These are phyloP conservation scores for Xanthorhoe spadicearia DNA, from an alignment of 2,888 invertebrate genomes.

Conservation along the genomic window DNA sequence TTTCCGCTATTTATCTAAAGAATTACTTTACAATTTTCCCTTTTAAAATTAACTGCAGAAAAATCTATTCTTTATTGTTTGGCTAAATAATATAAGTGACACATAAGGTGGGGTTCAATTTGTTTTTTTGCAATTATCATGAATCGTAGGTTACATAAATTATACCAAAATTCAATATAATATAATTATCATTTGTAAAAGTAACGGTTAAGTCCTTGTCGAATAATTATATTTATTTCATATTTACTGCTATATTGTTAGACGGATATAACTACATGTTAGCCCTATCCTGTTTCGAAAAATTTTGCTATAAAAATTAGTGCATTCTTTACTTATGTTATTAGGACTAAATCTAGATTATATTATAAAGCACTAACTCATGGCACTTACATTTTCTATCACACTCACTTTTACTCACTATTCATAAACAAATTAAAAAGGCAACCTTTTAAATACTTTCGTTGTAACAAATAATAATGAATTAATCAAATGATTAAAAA, in stretches of 20 bases:
- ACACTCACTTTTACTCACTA: conserved; percentile 55
- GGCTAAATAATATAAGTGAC: no score
- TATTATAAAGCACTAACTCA: conserved; percentile 70
- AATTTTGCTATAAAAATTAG: conserved; percentile 27
- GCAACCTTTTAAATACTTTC: conserved; percentile 43
- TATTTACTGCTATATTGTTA: not conserved
- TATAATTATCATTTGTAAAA: no score
- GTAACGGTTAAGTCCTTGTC: not conserved
- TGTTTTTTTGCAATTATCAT: not conserved
- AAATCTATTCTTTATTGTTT: not conserved
- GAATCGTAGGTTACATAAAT: no score
- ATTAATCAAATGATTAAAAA: conserved; percentile 1
- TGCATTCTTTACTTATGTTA: conserved; percentile 12
- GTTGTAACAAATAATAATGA: conserved; percentile 43
- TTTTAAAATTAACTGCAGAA: not conserved
- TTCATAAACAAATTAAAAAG: conserved; percentile 31
- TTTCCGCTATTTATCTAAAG: conserved; percentile 12
- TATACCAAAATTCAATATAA: no score
- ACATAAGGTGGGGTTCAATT: not conserved
- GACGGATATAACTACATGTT: not conserved
- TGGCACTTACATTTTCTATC: conserved; percentile 73
- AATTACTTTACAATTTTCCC: conserved; percentile 5
- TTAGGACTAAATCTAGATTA: conserved; percentile 37
- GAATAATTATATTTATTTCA: not conserved
- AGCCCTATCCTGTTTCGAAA: not conserved